Percentiles rank a stretch among this genome's conserved stretches.
Evolutionary conservation across 2,888 invertebrate species (phyloP).

Genomic region (Drosophila prostipennis): DNA sequence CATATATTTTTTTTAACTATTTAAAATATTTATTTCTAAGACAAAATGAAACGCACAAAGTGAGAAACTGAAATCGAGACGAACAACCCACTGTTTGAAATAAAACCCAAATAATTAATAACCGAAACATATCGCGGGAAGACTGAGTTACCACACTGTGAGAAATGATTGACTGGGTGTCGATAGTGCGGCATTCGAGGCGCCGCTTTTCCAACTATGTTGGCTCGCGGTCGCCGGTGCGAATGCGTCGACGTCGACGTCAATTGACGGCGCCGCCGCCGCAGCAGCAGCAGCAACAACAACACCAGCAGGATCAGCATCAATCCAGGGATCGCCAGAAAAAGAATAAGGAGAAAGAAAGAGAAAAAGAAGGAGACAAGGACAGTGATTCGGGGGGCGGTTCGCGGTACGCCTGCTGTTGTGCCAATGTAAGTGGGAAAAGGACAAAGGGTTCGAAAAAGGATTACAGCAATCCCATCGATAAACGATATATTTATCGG

Average conservation of each 20-base stretch:
- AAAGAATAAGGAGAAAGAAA: conserved; percentile 29
- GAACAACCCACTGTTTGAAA: conserved; percentile 33
- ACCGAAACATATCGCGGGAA: neutral
- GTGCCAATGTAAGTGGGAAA: conserved; percentile 80
- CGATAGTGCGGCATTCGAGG: conserved; percentile 89
- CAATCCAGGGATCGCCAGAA: conserved; percentile 56
- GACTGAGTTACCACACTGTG: neutral
- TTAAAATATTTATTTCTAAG: neutral
- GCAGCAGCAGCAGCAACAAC: conserved; percentile 37
- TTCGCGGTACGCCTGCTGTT: conserved; percentile 80
- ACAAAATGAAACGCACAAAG: conserved; percentile 28
- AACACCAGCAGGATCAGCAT: conserved; percentile 44
- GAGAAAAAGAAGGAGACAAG: neutral
- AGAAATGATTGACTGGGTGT: conserved; percentile 91
- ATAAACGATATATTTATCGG: neutral
- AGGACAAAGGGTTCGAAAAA: neutral
- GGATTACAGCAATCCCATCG: neutral
- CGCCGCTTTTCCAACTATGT: conserved; percentile 90
- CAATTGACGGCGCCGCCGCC: conserved; percentile 75
- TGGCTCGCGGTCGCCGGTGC: conserved; percentile 88
- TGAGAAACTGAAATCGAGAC: neutral
- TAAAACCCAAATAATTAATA: conserved; percentile 1
- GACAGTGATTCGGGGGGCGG: conserved; percentile 25
- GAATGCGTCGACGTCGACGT: conserved; percentile 85
- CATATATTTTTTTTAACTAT: too few species aligned